Percentiles rank a stretch among this genome's conserved stretches.
These are phyloP conservation scores for Meta bourneti DNA, from an alignment of 2,888 invertebrate genomes.

Conservation along the genomic window DNA sequence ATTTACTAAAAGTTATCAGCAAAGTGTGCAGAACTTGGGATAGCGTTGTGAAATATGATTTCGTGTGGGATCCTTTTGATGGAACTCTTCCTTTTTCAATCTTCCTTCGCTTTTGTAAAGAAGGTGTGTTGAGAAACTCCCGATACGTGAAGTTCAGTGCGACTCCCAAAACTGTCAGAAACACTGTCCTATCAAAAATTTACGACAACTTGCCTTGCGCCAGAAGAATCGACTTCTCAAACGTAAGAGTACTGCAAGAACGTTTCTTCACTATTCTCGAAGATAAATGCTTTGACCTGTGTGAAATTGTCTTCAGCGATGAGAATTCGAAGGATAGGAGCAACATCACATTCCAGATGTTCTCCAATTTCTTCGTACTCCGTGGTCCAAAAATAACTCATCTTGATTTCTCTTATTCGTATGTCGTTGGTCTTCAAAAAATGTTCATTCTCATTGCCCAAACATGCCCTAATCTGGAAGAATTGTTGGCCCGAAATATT, in stretches of 20 bases:
- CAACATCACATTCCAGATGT: neutral
- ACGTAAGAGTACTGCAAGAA: neutral
- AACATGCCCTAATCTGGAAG: slow-evolving; percentile 6
- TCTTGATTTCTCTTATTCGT: neutral
- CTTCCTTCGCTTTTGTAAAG: neutral
- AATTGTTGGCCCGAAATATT: neutral
- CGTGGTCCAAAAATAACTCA: neutral
- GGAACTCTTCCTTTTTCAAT: neutral
- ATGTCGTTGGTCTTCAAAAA: neutral
- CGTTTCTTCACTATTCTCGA: neutral
- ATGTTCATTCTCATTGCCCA: neutral
- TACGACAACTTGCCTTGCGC: neutral
- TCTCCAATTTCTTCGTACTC: neutral
- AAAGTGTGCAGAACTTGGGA: neutral
- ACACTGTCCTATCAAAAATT: neutral
- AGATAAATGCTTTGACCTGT: neutral
- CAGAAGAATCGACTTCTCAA: neutral
- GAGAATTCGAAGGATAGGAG: neutral
- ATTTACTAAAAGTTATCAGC: neutral
- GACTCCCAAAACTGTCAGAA: neutral
- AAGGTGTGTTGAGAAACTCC: neutral
- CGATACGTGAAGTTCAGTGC: neutral
- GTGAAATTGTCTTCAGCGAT: neutral
- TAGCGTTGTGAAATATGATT: neutral
- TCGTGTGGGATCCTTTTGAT: neutral